Evolutionary conservation across 2,113 vertebrate genomes (phyloP).

Genomic region (Psephotus haematonotus): DNA sequence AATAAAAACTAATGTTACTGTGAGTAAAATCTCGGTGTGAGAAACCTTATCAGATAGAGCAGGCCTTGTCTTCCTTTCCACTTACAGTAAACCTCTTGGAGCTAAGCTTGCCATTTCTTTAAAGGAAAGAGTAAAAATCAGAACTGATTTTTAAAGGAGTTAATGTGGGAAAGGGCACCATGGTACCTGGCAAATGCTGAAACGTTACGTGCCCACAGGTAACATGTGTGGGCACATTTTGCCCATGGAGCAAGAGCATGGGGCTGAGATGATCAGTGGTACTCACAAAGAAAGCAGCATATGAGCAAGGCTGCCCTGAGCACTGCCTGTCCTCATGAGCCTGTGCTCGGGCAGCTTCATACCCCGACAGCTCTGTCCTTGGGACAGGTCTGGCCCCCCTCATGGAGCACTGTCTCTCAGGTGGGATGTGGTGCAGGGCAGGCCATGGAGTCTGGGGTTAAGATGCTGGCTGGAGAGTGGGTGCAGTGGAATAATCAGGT

Average conservation of each 20-base stretch:
- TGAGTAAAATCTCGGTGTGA: neutral
- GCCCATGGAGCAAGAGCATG: accelerated
- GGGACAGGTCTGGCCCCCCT: accelerated
- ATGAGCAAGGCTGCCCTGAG: neutral
- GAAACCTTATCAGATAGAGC: neutral
- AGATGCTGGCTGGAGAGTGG: neutral
- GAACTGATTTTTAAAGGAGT: neutral
- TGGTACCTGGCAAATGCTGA: accelerated
- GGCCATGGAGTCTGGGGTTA: neutral
- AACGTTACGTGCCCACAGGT: neutral
- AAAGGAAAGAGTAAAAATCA: neutral
- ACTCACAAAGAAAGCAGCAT: neutral
- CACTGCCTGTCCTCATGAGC: neutral
- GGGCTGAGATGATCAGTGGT: neutral
- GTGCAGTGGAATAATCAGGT: neutral
- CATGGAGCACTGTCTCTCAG: accelerated
- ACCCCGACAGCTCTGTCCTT: accelerated
- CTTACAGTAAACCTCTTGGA: neutral
- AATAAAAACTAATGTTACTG: neutral
- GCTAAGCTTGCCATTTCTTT: neutral
- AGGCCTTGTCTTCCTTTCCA: neutral
- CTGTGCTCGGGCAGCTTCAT: neutral
- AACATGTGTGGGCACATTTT: too few relatives aligned
- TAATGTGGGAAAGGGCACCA: neutral
- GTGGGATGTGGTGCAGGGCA: neutral